Conservation (phyloP, 2,113 vertebrate species). For the Falcunculus frontatus region DNA sequence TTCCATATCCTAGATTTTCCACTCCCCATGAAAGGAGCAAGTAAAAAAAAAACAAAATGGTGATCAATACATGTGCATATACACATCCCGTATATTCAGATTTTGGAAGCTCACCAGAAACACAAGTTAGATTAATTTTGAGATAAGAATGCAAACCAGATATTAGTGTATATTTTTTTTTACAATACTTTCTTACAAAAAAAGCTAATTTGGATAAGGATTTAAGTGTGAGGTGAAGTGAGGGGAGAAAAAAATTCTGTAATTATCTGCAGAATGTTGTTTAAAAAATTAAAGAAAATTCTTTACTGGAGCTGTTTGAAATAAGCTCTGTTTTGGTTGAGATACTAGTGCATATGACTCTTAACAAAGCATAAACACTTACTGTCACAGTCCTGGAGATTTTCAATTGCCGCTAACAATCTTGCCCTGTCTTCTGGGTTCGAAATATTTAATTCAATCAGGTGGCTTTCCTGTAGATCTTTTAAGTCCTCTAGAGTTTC, state of each 20-base stretch:
- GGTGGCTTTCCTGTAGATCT: slow-evolving; percentile 88
- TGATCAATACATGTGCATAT: neutral
- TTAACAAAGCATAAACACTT: slow-evolving; percentile 46
- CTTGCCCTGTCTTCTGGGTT: slow-evolving; percentile 84
- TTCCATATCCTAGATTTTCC: neutral
- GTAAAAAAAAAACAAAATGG: neutral
- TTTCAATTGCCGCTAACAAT: slow-evolving; percentile 85
- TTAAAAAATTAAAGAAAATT: neutral
- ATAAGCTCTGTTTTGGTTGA: neutral
- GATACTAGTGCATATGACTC: neutral
- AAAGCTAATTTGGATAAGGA: neutral
- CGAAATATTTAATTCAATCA: slow-evolving; percentile 89
- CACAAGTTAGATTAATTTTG: neutral
- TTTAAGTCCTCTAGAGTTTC: slow-evolving; percentile 91
- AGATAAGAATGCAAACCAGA: neutral
- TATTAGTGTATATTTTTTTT: neutral
- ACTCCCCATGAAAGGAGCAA: neutral
- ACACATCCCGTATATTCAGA: neutral
- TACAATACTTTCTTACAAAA: neutral
- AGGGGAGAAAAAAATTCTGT: neutral
- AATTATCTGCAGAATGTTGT: neutral
- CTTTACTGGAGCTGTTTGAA: neutral
- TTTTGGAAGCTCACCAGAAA: neutral
- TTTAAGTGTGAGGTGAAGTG: neutral
- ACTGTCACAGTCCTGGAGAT: slow-evolving; percentile 83